Evolutionary conservation across 2,888 invertebrate genomes (phyloP).

Genomic region (Drosophila aldrichi): DNA sequence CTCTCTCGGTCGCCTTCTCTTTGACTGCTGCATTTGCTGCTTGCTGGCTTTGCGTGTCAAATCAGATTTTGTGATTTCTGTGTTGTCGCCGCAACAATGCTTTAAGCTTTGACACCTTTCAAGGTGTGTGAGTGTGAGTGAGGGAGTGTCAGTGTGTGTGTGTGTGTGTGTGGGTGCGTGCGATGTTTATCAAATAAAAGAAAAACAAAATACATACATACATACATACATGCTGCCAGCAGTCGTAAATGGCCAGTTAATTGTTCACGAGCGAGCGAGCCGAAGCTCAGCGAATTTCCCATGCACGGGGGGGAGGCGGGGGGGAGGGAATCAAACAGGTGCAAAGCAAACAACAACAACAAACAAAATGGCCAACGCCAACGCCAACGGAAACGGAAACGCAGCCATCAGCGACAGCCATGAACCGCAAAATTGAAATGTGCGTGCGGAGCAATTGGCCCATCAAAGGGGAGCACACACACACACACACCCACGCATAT

Average conservation of each 20-base stretch:
- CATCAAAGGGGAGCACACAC: constrained; percentile 27
- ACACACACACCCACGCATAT: no score
- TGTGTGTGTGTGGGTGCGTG: constrained; percentile 8
- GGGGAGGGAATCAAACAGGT: constrained; percentile 52
- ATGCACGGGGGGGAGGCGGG: background rate
- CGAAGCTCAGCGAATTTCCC: constrained; percentile 16
- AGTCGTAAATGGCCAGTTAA: constrained; percentile 66
- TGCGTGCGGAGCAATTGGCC: constrained; percentile 64
- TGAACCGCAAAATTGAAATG: constrained; percentile 59
- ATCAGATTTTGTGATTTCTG: constrained; percentile 67
- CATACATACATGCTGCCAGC: constrained; percentile 24
- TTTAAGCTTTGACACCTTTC: constrained; percentile 39
- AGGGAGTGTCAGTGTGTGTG: constrained; percentile 1
- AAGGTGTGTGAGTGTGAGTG: background rate
- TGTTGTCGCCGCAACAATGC: constrained; percentile 45
- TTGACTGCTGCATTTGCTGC: constrained; percentile 22
- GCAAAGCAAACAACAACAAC: constrained; percentile 21
- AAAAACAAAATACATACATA: constrained; percentile 39
- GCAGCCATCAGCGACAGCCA: constrained; percentile 22
- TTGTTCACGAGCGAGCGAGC: constrained; percentile 39
- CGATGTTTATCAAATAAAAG: constrained; percentile 55
- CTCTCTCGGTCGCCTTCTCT: no score
- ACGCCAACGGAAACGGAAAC: constrained; percentile 39
- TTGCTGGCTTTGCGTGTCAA: constrained; percentile 67
- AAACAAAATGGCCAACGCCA: constrained; percentile 50